A percentile compares a stretch with the other conserved stretches of the same genome.
These are phyloP conservation scores for Delichon dasypus DNA, from an alignment of 2,797 vertebrate genomes.

Conservation along the genomic window DNA sequence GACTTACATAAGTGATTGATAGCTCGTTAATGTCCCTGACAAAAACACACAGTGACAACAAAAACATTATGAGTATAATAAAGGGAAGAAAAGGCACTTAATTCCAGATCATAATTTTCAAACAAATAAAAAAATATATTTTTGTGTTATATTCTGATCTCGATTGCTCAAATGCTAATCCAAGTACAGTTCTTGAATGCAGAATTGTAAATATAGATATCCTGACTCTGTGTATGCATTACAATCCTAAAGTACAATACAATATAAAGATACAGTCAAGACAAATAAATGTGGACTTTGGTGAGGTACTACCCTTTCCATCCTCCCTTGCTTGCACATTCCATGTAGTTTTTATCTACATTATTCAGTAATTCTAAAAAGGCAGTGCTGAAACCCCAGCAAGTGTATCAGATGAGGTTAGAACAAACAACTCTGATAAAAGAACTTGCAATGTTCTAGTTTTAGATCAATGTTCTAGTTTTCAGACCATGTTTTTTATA, in stretches of 20 bases:
- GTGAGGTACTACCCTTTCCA: not conserved
- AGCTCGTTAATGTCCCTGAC: slow-evolving; percentile 19
- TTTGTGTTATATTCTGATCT: not conserved
- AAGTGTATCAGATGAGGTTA: not conserved
- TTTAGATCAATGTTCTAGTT: not conserved
- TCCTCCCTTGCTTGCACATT: not conserved
- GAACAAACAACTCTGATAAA: not conserved
- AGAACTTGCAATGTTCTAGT: not conserved
- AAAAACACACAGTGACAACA: slow-evolving; percentile 16
- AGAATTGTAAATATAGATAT: not conserved
- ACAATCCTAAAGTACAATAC: not conserved
- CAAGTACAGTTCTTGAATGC: not conserved
- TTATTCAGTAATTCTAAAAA: not conserved
- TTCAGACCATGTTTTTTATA: not conserved
- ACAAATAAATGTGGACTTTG: not conserved
- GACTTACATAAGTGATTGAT: slow-evolving; percentile 44
- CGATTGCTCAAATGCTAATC: not conserved
- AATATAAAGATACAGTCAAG: not conserved
- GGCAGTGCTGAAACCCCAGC: not conserved
- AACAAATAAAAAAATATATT: not conserved
- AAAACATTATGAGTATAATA: not conserved
- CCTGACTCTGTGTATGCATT: not conserved
- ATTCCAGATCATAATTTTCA: not conserved
- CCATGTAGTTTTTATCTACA: not conserved
- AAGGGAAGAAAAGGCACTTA: not conserved